Evolutionary conservation across 1,140 invertebrate species (phyloP).

Genomic region (Brachionus asplanchnoidis): DNA sequence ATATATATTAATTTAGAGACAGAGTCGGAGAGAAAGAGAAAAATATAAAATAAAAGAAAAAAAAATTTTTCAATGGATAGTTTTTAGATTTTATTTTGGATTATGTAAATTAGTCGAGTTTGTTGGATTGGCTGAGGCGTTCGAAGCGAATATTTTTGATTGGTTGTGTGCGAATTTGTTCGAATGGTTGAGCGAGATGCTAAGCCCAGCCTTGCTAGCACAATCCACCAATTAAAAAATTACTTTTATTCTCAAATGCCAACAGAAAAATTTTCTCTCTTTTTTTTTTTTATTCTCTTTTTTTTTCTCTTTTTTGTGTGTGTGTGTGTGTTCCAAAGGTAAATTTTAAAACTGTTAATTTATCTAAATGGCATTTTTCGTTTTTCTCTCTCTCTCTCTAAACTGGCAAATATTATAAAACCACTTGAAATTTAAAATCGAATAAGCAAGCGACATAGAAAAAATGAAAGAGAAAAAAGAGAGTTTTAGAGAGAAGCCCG

Average conservation of each 20-base stretch:
- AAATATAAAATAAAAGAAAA: background rate
- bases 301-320: background rate
- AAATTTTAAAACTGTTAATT: slow-evolving; percentile 38
- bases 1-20: too few species aligned
- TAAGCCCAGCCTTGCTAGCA: background rate
- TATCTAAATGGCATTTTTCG: slow-evolving; percentile 21
- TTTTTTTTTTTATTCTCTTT: background rate
- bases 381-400: background rate
- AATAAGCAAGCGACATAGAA: background rate
- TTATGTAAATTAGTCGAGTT: background rate
- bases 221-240: background rate
- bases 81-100: slow-evolving; percentile 6
- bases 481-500: background rate
- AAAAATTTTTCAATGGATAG: slow-evolving; percentile 13
- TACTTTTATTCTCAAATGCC: background rate
- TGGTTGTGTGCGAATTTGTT: background rate
- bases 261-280: background rate
- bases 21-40: background rate
- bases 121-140: background rate
- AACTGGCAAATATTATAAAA: slow-evolving; percentile 35
- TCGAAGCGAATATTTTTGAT: background rate
- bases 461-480: background rate
- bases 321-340: background rate
- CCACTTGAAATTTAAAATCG: slow-evolving; percentile 27
- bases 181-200: background rate